Percentiles rank a stretch among this genome's conserved stretches.
phyloP scores from a whole-genome alignment of 2,113 vertebrate species.

The Promerops cafer region DNA sequence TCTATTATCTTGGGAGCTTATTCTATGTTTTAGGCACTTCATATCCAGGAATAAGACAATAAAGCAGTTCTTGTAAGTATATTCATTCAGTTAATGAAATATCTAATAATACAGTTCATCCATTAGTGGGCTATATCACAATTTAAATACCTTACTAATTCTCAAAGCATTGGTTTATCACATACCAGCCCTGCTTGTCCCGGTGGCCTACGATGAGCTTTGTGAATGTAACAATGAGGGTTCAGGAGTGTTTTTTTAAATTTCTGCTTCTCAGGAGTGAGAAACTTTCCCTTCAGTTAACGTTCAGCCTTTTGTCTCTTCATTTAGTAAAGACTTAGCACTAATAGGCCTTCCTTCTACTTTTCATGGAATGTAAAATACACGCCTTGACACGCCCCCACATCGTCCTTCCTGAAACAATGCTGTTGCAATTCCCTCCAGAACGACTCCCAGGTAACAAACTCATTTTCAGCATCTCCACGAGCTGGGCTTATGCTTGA shows the following conservation, averaged over 20 bases:
- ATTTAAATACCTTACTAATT: background rate
- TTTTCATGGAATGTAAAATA: background rate
- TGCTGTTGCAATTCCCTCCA: too few species aligned
- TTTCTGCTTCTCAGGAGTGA: background rate
- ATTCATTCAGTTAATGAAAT: background rate
- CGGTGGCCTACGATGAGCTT: accelerated
- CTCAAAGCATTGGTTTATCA: background rate
- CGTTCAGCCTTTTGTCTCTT: background rate
- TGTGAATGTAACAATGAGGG: accelerated
- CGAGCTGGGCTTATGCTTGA: background rate
- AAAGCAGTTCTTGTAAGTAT: background rate
- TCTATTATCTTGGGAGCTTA: background rate
- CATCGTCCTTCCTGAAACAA: background rate
- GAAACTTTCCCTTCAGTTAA: background rate
- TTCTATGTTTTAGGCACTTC: background rate
- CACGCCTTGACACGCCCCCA: accelerated
- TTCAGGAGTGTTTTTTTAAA: background rate
- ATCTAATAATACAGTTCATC: background rate
- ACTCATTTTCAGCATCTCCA: background rate
- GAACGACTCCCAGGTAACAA: background rate
- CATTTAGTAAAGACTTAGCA: background rate
- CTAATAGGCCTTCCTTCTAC: background rate
- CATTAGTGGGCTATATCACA: background rate
- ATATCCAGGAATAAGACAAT: background rate
- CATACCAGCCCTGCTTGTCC: background rate